Percentiles rank a stretch among this genome's conserved stretches.
phyloP scores from a whole-genome alignment of 1,140 invertebrate genomes.

The Dendrolimus punctatus region DNA sequence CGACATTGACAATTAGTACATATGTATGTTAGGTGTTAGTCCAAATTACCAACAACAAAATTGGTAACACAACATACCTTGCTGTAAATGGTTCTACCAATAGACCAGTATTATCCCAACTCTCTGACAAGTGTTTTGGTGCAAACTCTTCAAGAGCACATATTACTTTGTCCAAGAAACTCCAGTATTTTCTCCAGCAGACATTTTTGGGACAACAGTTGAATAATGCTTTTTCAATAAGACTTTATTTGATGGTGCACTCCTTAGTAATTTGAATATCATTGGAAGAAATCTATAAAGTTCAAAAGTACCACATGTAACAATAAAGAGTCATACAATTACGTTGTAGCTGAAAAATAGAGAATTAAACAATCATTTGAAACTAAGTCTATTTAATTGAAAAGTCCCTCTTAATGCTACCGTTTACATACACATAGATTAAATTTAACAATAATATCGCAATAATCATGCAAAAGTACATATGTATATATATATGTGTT shows the following conservation, averaged over 20 bases:
- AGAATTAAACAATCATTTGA: too few relatives aligned
- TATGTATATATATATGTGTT: too few relatives aligned
- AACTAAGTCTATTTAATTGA: too few relatives aligned
- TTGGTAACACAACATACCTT: slow-evolving; percentile 34
- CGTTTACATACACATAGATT: too few relatives aligned
- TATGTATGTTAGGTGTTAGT: too few relatives aligned
- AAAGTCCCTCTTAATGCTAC: too few relatives aligned
- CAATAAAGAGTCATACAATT: not conserved
- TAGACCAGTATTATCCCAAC: slow-evolving; percentile 97
- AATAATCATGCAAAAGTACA: too few relatives aligned
- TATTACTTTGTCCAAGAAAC: slow-evolving; percentile 74
- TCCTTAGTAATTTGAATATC: slow-evolving; percentile 37
- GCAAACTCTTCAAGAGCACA: slow-evolving; percentile 80
- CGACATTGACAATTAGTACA: too few relatives aligned
- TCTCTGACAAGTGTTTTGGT: slow-evolving; percentile 80
- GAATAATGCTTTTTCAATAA: slow-evolving; percentile 21
- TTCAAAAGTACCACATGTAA: not conserved
- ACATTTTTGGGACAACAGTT: slow-evolving; percentile 30
- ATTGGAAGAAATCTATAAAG: slow-evolving; percentile 23
- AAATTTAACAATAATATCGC: too few relatives aligned
- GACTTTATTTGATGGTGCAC: slow-evolving; percentile 18
- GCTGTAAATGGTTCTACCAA: slow-evolving; percentile 84
- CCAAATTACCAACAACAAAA: not conserved
- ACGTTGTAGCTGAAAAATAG: too few relatives aligned
- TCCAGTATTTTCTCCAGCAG: slow-evolving; percentile 49